Evolutionary conservation across 2,797 vertebrate species (phyloP).

Genomic region (Chaetodon trifasciatus): DNA sequence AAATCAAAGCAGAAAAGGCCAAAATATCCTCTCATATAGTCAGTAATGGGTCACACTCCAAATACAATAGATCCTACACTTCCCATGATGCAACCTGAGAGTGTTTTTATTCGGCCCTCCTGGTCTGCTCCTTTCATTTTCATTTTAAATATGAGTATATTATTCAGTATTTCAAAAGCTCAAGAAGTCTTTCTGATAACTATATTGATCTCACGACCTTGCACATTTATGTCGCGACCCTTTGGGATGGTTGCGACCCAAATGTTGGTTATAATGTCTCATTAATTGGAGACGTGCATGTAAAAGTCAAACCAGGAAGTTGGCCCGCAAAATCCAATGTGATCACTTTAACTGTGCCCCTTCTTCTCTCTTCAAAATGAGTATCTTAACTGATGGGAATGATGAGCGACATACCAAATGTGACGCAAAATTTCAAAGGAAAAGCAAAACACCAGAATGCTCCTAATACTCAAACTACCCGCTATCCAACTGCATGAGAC

Average conservation of each 20-base stretch:
- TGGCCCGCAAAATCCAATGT: not conserved
- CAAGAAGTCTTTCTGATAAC: no score
- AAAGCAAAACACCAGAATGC: not conserved
- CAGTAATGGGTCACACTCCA: not conserved
- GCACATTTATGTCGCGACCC: not conserved
- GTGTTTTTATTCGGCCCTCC: not conserved
- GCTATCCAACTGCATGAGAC: not conserved
- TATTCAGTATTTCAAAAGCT: no score
- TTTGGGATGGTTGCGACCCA: no score
- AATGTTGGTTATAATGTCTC: not conserved
- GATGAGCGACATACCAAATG: not conserved
- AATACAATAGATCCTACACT: not conserved
- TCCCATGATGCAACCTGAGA: not conserved
- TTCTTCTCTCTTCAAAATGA: not conserved
- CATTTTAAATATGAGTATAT: no score
- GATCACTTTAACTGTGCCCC: not conserved
- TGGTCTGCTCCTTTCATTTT: no score
- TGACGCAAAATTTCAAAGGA: rapidly evolving
- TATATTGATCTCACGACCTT: no score
- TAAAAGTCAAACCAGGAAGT: not conserved
- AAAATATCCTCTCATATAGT: not conserved
- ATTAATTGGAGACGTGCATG: not conserved
- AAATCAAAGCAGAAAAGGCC: not conserved
- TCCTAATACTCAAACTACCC: not conserved
- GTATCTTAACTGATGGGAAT: not conserved